phyloP scores from a whole-genome alignment of 2,113 vertebrate species.

The Tringa solitaria region DNA sequence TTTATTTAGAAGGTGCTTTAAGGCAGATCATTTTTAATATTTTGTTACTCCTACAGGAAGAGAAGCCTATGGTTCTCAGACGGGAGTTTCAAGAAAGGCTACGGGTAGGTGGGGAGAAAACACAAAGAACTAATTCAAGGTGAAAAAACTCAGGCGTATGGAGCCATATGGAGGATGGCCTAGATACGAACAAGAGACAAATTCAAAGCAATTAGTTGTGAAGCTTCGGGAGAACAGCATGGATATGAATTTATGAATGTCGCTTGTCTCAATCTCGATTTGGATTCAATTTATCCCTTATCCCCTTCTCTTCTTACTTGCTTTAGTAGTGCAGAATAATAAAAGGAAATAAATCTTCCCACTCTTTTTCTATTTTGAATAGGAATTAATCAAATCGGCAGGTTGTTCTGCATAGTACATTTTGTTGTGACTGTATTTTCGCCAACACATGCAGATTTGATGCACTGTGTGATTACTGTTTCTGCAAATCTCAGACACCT shows the following conservation, averaged over 20 bases:
- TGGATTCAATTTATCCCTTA: conserved; percentile 45
- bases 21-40: not conserved
- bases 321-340: conserved; percentile 38
- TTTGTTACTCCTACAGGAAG: not conserved
- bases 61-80: not conserved
- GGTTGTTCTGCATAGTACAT: conserved; percentile 16
- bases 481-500: conserved; percentile 2
- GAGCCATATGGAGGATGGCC: conserved; percentile 3
- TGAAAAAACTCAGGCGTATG: not conserved
- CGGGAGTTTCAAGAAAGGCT: not conserved
- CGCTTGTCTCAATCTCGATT: conserved; percentile 22
- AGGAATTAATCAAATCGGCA: conserved; percentile 42
- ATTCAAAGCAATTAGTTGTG: conserved; percentile 36
- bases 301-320: conserved; percentile 16
- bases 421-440: conserved; percentile 28
- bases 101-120: not conserved
- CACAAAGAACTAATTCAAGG: conserved; percentile 1
- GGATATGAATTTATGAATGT: conserved; percentile 44
- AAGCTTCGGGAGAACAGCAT: not conserved
- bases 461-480: conserved; percentile 14
- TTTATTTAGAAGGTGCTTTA: not conserved
- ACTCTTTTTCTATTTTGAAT: conserved; percentile 32
- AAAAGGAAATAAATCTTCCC: conserved; percentile 49
- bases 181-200: conserved; percentile 16
- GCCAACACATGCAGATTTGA: conserved; percentile 30